These are phyloP conservation scores for Drosophila falleni DNA, from an alignment of 2,888 invertebrate genomes.

Conservation along the genomic window DNA sequence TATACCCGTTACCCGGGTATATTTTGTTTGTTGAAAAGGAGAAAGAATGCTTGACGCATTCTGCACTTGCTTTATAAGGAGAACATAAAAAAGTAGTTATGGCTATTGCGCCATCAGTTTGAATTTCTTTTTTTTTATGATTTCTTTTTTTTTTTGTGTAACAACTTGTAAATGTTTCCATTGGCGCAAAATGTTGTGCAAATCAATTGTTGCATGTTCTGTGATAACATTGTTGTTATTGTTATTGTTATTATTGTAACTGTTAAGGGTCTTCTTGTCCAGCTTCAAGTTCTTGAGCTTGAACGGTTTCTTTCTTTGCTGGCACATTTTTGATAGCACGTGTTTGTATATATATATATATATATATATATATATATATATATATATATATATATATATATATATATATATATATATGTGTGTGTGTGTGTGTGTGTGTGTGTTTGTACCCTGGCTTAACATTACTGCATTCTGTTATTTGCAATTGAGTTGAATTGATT, in stretches of 20 bases:
- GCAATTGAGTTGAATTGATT: conserved; percentile 54
- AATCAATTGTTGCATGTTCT: conserved; percentile 36
- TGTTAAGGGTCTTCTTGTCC: conserved; percentile 21
- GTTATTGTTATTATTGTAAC: background rate
- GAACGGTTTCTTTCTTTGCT: conserved; percentile 6
- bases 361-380: background rate
- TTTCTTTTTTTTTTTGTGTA: background rate
- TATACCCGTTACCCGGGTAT: too few relatives aligned
- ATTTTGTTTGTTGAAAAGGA: too few relatives aligned
- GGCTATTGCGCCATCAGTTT: conserved; percentile 12
- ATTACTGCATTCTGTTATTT: conserved; percentile 38
- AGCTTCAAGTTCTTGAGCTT: conserved; percentile 6
- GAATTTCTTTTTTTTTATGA: conserved; percentile 3
- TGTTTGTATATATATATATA: background rate
- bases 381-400: background rate
- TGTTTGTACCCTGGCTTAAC: conserved; percentile 6
- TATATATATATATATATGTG: background rate
- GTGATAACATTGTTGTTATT: background rate
- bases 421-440: background rate
- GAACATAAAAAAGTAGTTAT: background rate
- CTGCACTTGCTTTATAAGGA: background rate
- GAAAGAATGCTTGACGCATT: too few relatives aligned
- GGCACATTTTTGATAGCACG: conserved; percentile 10
- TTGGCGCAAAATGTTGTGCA: conserved; percentile 25
- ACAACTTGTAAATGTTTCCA: conserved; percentile 38